phyloP scores from a whole-genome alignment of 2,888 invertebrate species.

The Cenopis cana region DNA sequence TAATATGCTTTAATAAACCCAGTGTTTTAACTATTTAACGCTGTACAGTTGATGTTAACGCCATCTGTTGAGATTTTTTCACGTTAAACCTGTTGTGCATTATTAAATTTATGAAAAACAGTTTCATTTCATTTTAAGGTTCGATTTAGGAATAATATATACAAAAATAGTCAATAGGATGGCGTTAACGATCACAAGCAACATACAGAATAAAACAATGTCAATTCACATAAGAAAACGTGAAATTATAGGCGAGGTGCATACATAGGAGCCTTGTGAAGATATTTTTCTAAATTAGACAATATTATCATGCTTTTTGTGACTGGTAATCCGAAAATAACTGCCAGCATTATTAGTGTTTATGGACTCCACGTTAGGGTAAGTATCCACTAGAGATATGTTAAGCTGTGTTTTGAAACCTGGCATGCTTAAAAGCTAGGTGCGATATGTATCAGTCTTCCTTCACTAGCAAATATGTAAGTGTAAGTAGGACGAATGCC shows the following conservation, averaged over 20 bases:
- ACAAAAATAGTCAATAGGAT: background rate
- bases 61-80: background rate
- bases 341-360: no score
- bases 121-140: background rate
- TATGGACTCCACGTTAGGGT: background rate
- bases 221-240: constrained; percentile 24
- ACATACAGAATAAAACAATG: constrained; percentile 1
- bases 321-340: background rate
- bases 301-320: constrained; percentile 21
- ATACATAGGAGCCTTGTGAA: constrained; percentile 14
- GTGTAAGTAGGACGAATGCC: background rate
- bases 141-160: background rate
- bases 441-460: no score
- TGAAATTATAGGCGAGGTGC: constrained; percentile 13
- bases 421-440: background rate
- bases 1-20: constrained; percentile 25
- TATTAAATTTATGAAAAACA: no score
- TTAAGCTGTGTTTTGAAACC: no score
- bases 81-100: no score
- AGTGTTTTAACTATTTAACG: constrained; percentile 3
- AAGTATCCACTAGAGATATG: no score
- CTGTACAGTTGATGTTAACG: background rate
- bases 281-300: constrained; percentile 38
- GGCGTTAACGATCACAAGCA: constrained; percentile 1
- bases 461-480: background rate